Evolutionary conservation across 2,113 vertebrate species (phyloP).

Genomic region (Brachypteracias leptosomus): DNA sequence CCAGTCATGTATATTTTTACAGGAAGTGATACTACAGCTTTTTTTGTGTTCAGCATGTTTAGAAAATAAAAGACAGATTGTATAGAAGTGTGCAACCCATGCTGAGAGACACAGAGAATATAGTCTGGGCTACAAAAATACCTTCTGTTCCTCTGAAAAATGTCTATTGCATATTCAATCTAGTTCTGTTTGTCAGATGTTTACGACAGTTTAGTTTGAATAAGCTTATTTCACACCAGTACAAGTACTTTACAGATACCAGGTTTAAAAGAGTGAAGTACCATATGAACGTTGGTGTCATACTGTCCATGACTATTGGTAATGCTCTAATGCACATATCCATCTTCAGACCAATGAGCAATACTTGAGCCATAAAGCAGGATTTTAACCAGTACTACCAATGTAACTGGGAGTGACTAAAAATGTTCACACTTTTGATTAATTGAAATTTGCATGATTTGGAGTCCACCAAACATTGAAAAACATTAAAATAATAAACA

Average conservation of each 20-base stretch:
- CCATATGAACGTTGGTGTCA: neutral
- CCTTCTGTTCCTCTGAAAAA: neutral
- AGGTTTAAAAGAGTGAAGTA: neutral
- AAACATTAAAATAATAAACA: neutral
- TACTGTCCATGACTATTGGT: neutral
- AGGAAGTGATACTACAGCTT: conserved; percentile 38
- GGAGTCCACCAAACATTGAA: neutral
- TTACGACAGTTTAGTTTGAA: neutral
- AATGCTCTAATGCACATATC: neutral
- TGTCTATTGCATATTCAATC: neutral
- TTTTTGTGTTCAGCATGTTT: conserved; percentile 19
- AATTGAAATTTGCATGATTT: neutral
- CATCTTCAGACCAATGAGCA: neutral
- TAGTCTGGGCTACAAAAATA: neutral
- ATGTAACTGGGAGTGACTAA: neutral
- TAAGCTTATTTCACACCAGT: neutral
- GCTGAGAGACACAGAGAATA: neutral
- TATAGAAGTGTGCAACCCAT: neutral
- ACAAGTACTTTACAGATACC: neutral
- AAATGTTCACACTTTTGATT: neutral
- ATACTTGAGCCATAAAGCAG: neutral
- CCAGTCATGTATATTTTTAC: conserved; percentile 12
- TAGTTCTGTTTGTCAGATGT: neutral
- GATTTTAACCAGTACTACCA: neutral
- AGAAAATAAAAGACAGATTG: conserved; percentile 33